phyloP scores from a whole-genome alignment of 2,888 invertebrate species.

The Caenorhabditis uteleia region DNA sequence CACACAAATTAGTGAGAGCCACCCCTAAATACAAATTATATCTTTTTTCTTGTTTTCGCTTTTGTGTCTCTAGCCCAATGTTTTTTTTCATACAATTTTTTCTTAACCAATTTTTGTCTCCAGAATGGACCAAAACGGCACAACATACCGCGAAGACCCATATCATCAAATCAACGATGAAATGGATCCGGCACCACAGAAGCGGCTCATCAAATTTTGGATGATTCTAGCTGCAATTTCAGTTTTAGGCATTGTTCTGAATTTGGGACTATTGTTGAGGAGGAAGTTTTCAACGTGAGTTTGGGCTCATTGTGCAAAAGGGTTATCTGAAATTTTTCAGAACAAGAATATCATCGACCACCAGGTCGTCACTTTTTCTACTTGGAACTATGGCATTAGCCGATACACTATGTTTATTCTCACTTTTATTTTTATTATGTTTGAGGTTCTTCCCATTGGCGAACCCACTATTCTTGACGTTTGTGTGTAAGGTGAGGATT shows the following conservation, averaged over 20 bases:
- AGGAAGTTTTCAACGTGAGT: slow-evolving; percentile 28
- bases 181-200: slow-evolving; percentile 5
- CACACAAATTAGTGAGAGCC: too few species aligned
- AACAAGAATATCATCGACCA: slow-evolving; percentile 48
- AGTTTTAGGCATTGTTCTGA: slow-evolving; percentile 39
- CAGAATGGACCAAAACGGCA: too few species aligned
- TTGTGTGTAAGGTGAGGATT: slow-evolving; percentile 64
- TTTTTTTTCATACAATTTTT: too few species aligned
- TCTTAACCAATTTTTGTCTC: too few species aligned
- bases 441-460: slow-evolving; percentile 52
- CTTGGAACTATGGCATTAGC: slow-evolving; percentile 63
- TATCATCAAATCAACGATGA: too few species aligned
- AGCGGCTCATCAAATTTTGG: slow-evolving; percentile 34
- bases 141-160: too few species aligned
- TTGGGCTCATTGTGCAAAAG: neutral
- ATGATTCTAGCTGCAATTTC: slow-evolving; percentile 36
- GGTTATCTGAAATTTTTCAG: slow-evolving; percentile 21
- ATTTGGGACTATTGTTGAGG: slow-evolving; percentile 27
- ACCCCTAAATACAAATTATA: too few species aligned
- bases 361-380: slow-evolving; percentile 59
- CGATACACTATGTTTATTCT: slow-evolving; percentile 57
- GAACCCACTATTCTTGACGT: slow-evolving; percentile 44
- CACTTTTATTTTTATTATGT: slow-evolving; percentile 53
- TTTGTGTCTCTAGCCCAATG: too few species aligned
- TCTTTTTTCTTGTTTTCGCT: too few species aligned